Evolutionary conservation across 2,888 invertebrate genomes (phyloP).

Genomic region (Piscicola geometra): DNA sequence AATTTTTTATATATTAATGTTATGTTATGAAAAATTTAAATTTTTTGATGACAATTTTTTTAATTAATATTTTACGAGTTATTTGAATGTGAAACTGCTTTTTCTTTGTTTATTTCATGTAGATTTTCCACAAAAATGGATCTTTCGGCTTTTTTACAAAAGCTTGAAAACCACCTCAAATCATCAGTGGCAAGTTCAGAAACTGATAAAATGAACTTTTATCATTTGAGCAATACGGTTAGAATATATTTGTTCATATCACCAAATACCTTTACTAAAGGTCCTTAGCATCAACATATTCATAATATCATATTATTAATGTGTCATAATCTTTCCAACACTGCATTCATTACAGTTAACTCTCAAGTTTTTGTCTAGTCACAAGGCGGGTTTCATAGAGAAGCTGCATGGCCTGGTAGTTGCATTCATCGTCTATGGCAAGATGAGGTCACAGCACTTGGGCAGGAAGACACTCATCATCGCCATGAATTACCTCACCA

Average conservation of each 20-base stretch:
- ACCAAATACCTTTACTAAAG: too few species aligned
- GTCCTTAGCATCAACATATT: too few species aligned
- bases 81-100: too few species aligned
- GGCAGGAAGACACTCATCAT: conserved; percentile 31
- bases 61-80: too few species aligned
- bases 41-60: too few species aligned
- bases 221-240: conserved; percentile 34
- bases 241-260: too few species aligned
- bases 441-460: conserved; percentile 28
- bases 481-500: conserved; percentile 32
- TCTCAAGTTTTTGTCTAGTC: conserved; percentile 30
- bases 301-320: too few species aligned
- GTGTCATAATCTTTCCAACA: too few species aligned
- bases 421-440: conserved; percentile 31
- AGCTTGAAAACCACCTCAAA: conserved; percentile 29
- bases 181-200: conserved; percentile 25
- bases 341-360: too few species aligned
- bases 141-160: conserved; percentile 30
- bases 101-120: conserved; percentile 9
- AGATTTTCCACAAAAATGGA: conserved; percentile 20
- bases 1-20: too few species aligned
- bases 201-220: conserved; percentile 34
- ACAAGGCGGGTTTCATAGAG: conserved; percentile 26
- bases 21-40: too few species aligned
- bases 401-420: conserved; percentile 31